Evolutionary conservation across 2,113 vertebrate species (phyloP).

Genomic region (Myocastor coypus): DNA sequence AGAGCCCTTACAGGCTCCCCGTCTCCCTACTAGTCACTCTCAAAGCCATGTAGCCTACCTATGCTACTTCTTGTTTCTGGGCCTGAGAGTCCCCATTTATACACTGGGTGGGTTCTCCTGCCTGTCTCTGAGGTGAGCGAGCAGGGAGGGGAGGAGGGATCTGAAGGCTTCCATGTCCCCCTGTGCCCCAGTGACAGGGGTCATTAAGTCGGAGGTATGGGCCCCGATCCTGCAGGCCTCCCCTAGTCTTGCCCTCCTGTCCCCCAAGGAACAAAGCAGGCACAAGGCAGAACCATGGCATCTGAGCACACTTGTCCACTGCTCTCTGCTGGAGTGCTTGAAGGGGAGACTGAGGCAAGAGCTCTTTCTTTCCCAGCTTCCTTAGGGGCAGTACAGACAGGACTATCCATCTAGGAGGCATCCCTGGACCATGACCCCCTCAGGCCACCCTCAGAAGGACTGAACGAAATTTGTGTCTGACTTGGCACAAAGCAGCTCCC

Average conservation of each 20-base stretch:
- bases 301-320: fast-evolving
- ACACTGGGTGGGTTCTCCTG: neutral
- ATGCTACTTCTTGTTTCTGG: neutral
- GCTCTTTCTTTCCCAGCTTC: neutral
- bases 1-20: neutral
- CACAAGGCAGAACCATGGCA: neutral
- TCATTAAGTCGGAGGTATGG: neutral
- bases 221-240: neutral
- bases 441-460: neutral
- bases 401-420: neutral
- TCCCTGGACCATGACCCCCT: neutral
- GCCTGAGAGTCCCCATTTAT: neutral
- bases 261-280: neutral
- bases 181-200: too few species aligned
- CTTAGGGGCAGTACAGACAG: neutral
- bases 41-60: neutral
- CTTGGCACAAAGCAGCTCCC: neutral
- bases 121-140: neutral
- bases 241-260: neutral
- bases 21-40: too few species aligned
- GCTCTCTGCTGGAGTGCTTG: neutral
- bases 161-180: neutral
- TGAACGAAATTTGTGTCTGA: slow-evolving; percentile 25
- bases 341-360: neutral
- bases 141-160: neutral